phyloP scores from a whole-genome alignment of 2,797 vertebrate species.

The Craterocephalus amniculus region DNA sequence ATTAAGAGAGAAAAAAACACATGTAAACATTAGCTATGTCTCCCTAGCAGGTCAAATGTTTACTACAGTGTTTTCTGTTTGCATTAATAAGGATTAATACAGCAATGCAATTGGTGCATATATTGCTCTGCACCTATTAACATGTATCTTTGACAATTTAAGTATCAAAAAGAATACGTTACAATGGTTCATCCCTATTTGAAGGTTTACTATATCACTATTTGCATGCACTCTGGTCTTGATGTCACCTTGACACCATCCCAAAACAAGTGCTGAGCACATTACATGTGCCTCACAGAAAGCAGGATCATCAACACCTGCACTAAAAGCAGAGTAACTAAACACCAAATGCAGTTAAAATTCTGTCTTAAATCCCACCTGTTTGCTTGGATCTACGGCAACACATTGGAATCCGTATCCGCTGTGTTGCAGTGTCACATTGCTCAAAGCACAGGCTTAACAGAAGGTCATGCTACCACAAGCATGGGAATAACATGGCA shows the following conservation, averaged over 20 bases:
- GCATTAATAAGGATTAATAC: neutral
- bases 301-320: constrained; percentile 48
- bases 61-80: neutral
- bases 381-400: constrained; percentile 58
- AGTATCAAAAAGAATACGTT: neutral
- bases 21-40: neutral
- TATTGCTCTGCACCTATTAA: neutral
- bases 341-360: constrained; percentile 65
- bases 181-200: neutral
- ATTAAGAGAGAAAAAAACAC: too few species aligned
- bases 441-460: constrained; percentile 57
- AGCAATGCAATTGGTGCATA: neutral
- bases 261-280: neutral
- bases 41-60: neutral
- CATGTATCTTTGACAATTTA: neutral
- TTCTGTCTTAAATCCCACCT: constrained; percentile 67
- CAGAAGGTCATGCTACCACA: constrained; percentile 69
- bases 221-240: constrained; percentile 2
- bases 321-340: constrained; percentile 41
- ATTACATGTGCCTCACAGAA: constrained; percentile 25
- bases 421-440: constrained; percentile 52
- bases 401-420: constrained; percentile 42
- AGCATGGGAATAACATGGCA: constrained; percentile 53
- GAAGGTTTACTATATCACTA: neutral
- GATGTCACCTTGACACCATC: constrained; percentile 6